Percentiles rank a stretch among this genome's conserved stretches.
These are phyloP conservation scores for Druon quercuslanigerum DNA, from an alignment of 1,140 invertebrate genomes.

Conservation along the genomic window DNA sequence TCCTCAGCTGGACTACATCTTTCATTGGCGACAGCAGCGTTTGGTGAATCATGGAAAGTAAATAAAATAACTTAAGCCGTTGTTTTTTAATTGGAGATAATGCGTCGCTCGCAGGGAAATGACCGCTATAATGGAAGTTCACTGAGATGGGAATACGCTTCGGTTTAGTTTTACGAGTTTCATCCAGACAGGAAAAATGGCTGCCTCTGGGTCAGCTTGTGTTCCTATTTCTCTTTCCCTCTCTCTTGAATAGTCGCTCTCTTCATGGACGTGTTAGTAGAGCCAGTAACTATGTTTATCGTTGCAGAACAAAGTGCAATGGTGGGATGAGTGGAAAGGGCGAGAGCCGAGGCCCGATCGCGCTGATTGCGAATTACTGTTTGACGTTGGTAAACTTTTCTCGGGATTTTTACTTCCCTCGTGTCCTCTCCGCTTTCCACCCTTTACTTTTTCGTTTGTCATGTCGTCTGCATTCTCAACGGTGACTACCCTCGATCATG, in stretches of 20 bases:
- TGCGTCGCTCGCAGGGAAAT: slow-evolving; percentile 48
- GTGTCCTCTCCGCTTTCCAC: slow-evolving; percentile 39
- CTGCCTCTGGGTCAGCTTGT: slow-evolving; percentile 33
- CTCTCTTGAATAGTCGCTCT: slow-evolving; percentile 32
- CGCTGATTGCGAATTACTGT: slow-evolving; percentile 53
- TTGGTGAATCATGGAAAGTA: neutral
- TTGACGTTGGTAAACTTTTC: slow-evolving; percentile 53
- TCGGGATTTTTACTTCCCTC: slow-evolving; percentile 43
- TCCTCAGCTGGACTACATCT: too few relatives aligned
- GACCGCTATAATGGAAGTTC: slow-evolving; percentile 47
- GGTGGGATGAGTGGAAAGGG: slow-evolving; percentile 41
- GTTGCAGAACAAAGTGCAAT: slow-evolving; percentile 48
- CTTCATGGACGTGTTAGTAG: slow-evolving; percentile 47
- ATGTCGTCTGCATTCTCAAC: slow-evolving; percentile 23
- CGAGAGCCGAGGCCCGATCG: slow-evolving; percentile 42
- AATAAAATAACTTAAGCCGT: slow-evolving; percentile 7
- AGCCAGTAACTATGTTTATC: slow-evolving; percentile 53
- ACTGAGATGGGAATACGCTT: slow-evolving; percentile 43
- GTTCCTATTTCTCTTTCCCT: slow-evolving; percentile 41
- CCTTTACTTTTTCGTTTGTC: slow-evolving; percentile 49
- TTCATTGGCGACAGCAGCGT: too few relatives aligned
- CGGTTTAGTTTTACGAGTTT: slow-evolving; percentile 50
- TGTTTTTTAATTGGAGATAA: slow-evolving; percentile 42
- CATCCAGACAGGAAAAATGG: slow-evolving; percentile 50
- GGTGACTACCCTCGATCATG: neutral